Base-by-base conservation (phyloP, 1,140 invertebrate species). In the Rhynchophorus ferrugineus region DNA sequence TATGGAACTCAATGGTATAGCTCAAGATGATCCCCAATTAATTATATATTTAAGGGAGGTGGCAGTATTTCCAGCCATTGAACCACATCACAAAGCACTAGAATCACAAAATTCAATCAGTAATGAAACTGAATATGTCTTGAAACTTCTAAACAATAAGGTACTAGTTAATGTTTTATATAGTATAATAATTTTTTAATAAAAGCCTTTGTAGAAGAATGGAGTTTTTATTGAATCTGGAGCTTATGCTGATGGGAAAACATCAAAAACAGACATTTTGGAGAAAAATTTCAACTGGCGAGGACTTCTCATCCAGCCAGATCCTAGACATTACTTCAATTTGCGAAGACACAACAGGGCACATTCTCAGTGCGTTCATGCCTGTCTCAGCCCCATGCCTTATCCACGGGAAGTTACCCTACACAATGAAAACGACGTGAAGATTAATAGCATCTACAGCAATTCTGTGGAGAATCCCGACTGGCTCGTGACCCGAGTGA, bases 391-490 rank as follows among this genome's bases (percentile, higher is more conserved):
- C 60, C 81, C 82, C 7, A 80, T 79, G 54, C 75, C 77, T 14
- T 82, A 84, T 68, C 85, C 84, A 19, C 81, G 85, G 72, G 83
- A 87, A 74, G 75, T 82, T 51, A 77, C 79, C 35, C 76, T 81
- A 65, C 80, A 82, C 57, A 79, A 81, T 57, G 80, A 81, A 59
- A 68, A 61, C 42, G 76, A 78, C 43, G 64, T 68, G 0, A 69
- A 67, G 61, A 66, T 70, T 16, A 70, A 69, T 49, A 62, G 61
- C 35, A 62, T 67, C 6, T 56, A 66, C 44, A 69, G 74, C 18
- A 76, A 77, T 59, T 74, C 72, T 49, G 64, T 73, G 17, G 69
- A 72, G 2, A 73, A 75, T 41, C 68, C 73, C 16, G 73, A 73
- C 42, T 63, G 72, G 44, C 70, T 73, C 11, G 71, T 75, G 9